Evolutionary conservation across 53 echinoderm and acorn worm genomes (phyloP), one percentile per base, ranked within the genome.

Genomic region (Echinometra lucunter): DNA sequence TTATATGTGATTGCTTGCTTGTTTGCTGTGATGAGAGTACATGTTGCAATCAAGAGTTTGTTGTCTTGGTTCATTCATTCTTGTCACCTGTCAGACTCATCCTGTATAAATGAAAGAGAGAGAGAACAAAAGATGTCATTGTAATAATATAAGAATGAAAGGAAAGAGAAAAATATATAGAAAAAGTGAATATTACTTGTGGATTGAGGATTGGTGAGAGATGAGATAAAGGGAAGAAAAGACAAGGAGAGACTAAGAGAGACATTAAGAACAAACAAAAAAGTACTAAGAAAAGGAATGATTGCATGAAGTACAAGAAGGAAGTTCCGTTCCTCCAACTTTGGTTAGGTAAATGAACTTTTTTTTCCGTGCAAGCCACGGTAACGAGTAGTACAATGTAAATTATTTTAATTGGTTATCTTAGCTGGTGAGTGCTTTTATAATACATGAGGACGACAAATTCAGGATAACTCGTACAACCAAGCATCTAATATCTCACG

Each of bases 11-110:
- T n/a, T n/a, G n/a, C 60, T 47, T 58, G 60, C 58, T 89, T 34
- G 58, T 16, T 37, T 89, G 89, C 89, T 58, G 89, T 89, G 89
- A 35, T 58, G 30, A 58, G 38, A 58, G 60, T 89, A 89, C 35
- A 89, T 89, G 89, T 89, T 89, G 89, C 89, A 89, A 89, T 89
- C 58, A 88, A 32, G n/a, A 89, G 60, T 58, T 6, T 60, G 60
- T n/a, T 89, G 58, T 58, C 16, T n/a, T 18, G 1, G 44, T 81
- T 44, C 47, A 85, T 45, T 53, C 19, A 47, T 85, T 85, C 53
- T 44, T 85, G 85, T 85, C 85, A 85, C 18, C 85, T 85, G 49
- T 85, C 53, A 1, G n/a, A 28, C 12, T 49, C 85, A 7, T 85
- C 85, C 85, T 85, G 85, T n/a, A 49, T 12, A 45, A 85, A 49